Conservation (phyloP, 1,140 invertebrate species). For the Cardiocondyla obscurior region DNA sequence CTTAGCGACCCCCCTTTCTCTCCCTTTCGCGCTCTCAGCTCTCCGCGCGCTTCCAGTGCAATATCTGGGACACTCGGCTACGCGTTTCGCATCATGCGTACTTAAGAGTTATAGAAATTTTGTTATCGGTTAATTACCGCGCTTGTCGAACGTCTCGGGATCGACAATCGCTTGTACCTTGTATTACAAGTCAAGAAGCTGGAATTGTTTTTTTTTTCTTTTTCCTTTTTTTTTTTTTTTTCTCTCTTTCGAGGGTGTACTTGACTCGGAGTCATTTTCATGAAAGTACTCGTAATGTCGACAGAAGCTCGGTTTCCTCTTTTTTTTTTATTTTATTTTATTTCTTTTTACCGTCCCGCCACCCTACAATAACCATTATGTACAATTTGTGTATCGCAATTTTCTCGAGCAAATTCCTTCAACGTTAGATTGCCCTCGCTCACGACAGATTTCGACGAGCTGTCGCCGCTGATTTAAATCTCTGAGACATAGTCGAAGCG, state of each 20-base stretch:
- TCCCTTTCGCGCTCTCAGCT: not conserved
- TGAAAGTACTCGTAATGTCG: not conserved
- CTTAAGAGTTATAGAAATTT: not conserved
- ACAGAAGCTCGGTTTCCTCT: not conserved
- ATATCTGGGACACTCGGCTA: not conserved
- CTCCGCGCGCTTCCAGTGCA: not conserved
- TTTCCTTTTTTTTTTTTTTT: not conserved
- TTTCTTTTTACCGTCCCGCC: no score
- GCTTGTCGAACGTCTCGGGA: no score
- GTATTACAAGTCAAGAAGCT: no score
- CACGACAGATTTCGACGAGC: slow-evolving; percentile 39
- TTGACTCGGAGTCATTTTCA: not conserved
- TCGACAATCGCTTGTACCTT: no score
- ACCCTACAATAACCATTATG: slow-evolving; percentile 45
- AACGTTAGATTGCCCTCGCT: slow-evolving; percentile 21
- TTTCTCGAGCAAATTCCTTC: slow-evolving; percentile 33
- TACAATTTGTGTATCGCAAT: slow-evolving; percentile 50
- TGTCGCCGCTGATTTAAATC: slow-evolving; percentile 32
- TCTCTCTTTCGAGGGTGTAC: not conserved
- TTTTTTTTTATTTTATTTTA: no score
- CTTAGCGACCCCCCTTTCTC: slow-evolving; percentile 15
- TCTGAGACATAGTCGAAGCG: not conserved
- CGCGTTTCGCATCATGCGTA: not conserved
- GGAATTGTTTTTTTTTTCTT: not conserved
- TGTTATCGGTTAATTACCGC: not conserved